These are phyloP conservation scores for Aleiodes leptofemur DNA, from an alignment of 2,888 invertebrate genomes.

Conservation along the genomic window DNA sequence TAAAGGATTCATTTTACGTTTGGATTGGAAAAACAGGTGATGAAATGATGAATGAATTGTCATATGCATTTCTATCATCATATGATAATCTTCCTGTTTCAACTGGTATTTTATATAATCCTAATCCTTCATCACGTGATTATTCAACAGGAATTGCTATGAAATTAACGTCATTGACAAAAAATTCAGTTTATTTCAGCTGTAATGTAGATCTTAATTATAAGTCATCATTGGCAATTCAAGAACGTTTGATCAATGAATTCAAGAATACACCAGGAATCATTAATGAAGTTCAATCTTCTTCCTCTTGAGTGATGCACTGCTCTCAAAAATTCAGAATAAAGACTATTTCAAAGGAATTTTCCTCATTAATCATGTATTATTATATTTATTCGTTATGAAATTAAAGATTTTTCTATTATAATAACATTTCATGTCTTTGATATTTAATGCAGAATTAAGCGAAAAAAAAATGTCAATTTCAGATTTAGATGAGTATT, in stretches of 20 bases:
- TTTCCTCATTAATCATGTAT: neutral
- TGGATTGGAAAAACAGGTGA: constrained; percentile 71
- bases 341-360: too few relatives aligned
- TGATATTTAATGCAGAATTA: too few relatives aligned
- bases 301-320: too few relatives aligned
- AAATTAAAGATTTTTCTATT: neutral
- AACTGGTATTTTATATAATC: constrained; percentile 66
- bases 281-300: constrained; percentile 48
- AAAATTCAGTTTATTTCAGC: constrained; percentile 73
- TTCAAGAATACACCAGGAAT: constrained; percentile 64
- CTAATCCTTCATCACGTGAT: too few relatives aligned
- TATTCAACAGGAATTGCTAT: constrained; percentile 67
- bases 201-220: constrained; percentile 70
- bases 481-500: too few relatives aligned
- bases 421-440: too few relatives aligned
- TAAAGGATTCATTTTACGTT: constrained; percentile 71
- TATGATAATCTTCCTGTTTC: constrained; percentile 65
- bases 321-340: too few relatives aligned
- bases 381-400: neutral
- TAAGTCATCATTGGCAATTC: constrained; percentile 63
- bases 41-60: constrained; percentile 67
- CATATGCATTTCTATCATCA: constrained; percentile 66
- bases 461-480: too few relatives aligned
- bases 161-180: constrained; percentile 69
- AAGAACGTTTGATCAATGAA: constrained; percentile 70